Evolutionary conservation across 2,888 invertebrate species (phyloP).

Genomic region (Drosophila meridionalis): DNA sequence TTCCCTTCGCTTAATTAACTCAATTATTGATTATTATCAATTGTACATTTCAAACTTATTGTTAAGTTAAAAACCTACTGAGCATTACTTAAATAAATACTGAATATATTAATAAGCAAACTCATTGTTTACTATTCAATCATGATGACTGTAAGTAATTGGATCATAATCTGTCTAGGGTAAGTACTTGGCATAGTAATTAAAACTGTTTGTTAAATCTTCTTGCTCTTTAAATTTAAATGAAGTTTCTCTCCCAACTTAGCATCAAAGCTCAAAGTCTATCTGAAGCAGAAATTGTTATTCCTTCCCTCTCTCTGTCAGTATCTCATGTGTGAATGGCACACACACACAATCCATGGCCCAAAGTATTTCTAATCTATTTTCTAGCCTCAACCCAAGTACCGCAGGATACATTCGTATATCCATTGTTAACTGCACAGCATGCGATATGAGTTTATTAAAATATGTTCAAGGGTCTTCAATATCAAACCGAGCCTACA

Average conservation of each 20-base stretch:
- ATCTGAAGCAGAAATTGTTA: not conserved
- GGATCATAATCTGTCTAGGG: not conserved
- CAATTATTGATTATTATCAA: slow-evolving; percentile 35
- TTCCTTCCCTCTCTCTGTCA: not conserved
- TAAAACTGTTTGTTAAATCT: not conserved
- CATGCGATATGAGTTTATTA: slow-evolving; percentile 38
- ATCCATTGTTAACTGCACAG: not conserved
- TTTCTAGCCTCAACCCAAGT: not conserved
- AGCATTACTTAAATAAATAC: slow-evolving; percentile 76
- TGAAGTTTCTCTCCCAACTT: not conserved
- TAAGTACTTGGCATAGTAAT: not conserved
- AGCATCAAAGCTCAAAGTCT: not conserved
- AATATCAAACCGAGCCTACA: slow-evolving; percentile 22
- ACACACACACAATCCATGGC: not conserved
- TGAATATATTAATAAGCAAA: slow-evolving; percentile 67
- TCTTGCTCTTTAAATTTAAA: not conserved
- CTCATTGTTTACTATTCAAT: not conserved
- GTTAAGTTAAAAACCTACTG: slow-evolving; percentile 60
- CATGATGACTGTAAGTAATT: not conserved
- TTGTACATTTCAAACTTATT: slow-evolving; percentile 59
- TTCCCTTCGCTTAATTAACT: slow-evolving; percentile 19
- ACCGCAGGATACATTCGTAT: too few species aligned
- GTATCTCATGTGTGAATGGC: not conserved
- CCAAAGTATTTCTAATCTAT: not conserved
- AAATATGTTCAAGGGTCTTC: slow-evolving; percentile 38